Base-by-base conservation (phyloP, 2,797 vertebrate genomes). In the Anabacerthia variegaticeps region DNA sequence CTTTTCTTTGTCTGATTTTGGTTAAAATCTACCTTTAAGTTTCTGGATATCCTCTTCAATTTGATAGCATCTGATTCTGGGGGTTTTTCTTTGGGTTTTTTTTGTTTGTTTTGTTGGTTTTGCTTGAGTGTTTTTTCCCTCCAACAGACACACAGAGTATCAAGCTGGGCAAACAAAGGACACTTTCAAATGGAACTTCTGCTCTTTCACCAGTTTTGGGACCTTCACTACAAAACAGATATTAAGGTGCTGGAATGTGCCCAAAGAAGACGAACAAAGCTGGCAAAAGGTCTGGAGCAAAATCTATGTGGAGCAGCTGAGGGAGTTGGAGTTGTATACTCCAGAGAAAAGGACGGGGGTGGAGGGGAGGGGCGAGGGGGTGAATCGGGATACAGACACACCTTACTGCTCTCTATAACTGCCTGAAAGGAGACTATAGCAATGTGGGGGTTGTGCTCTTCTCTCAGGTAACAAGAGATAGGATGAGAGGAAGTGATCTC, bases 1-100 rank as follows among this genome's bases (percentile, higher is more conserved):
- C 96, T 96, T 96, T 94, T 34, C n/a, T 88, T 74, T 92, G 58
- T 68, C 92, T 88, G 77, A 86, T 96, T 95, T 95, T 88, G 92
- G 22, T 95, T 94, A 56, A 92, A 83, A 96, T 87, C 43, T 88
- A 80, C 52, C 83, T 95, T 78, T 37, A 75, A 13, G 17, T 93
- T 96, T 86, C 85, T 46, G 85, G 49, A 80, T 79, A 39, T 30
- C 76, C 9, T 85, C 52, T 75, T 88, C 32, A 73, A 14, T 81
- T 85, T 68, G 24, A 39, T 58, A 65, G 6, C 24, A 67, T 41
- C 13, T 34, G 22, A 14, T 46, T 46, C 21, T 46, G 11, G 44
- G 21, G 21, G 21, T 12, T 21, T 46, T 46, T 44, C 11, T 22
- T 46, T 46, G 21, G 10, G 20, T 21, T 21, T 44, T 43, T 19